Percentiles rank a stretch among this genome's conserved stretches.
phyloP scores from a whole-genome alignment of 1,140 invertebrate species.

The Ips typographus region DNA sequence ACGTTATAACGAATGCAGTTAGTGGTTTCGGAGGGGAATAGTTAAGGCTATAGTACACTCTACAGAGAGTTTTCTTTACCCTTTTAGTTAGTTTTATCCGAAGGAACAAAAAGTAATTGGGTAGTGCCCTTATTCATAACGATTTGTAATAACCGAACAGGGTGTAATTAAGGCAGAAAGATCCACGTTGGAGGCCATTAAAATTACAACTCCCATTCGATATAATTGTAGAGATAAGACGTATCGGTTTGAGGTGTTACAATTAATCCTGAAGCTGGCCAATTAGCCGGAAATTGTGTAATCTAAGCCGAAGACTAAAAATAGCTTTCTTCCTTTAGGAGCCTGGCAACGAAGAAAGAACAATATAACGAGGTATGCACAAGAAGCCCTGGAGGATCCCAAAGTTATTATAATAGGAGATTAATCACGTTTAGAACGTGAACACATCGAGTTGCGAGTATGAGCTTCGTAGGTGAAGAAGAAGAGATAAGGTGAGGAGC shows the following conservation, averaged over 20 bases:
- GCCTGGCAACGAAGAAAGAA: background rate
- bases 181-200: conserved; percentile 30
- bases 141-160: conserved; percentile 24
- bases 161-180: conserved; percentile 32
- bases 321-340: too few species aligned
- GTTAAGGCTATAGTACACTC: conserved; percentile 4
- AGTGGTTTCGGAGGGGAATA: conserved; percentile 2
- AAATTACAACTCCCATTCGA: conserved; percentile 27
- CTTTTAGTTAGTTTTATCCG: background rate
- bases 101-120: conserved; percentile 8
- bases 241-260: conserved; percentile 30
- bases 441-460: background rate
- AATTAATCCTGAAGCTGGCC: conserved; percentile 17
- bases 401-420: background rate
- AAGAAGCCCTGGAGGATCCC: background rate
- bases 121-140: conserved; percentile 15
- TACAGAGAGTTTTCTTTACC: conserved; percentile 10
- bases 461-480: background rate
- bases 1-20: conserved; percentile 24
- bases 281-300: background rate
- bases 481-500: background rate
- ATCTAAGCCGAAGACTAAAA: too few species aligned
- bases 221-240: conserved; percentile 31
- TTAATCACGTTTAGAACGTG: background rate
- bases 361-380: background rate